Conservation (phyloP, 92 coral and sea anemone species). For the Epizoanthus scotinus region DNA sequence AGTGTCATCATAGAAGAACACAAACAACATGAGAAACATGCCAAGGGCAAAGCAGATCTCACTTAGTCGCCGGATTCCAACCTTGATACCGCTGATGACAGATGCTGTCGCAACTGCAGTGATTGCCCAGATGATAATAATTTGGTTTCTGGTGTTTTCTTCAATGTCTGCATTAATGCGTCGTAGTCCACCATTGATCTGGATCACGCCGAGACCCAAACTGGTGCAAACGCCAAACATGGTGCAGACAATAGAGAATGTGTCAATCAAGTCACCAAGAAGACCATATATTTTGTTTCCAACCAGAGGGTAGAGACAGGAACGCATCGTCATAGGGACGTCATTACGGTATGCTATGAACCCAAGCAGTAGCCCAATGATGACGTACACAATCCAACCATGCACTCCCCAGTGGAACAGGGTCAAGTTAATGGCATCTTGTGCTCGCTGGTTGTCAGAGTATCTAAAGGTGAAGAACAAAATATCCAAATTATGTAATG, state of each 20-base stretch:
- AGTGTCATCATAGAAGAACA: too few species aligned
- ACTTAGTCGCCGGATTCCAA: too few species aligned
- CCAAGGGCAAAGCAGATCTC: too few species aligned
- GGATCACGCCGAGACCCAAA: too few species aligned
- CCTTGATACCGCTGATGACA: too few species aligned
- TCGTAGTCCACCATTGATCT: too few species aligned
- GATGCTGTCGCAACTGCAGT: too few species aligned
- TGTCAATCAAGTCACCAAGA: constrained; percentile 41
- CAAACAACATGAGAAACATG: too few species aligned
- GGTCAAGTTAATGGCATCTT: constrained; percentile 19
- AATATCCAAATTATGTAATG: too few species aligned
- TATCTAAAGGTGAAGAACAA: constrained; percentile 38
- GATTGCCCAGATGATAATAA: too few species aligned
- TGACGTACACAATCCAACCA: constrained; percentile 46
- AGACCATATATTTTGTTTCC: constrained; percentile 43
- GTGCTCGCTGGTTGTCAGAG: constrained; percentile 64
- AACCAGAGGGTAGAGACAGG: constrained; percentile 39
- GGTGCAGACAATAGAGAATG: neutral
- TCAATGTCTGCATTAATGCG: too few species aligned
- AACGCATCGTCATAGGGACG: constrained; percentile 41
- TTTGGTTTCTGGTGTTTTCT: too few species aligned
- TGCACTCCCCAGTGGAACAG: constrained; percentile 49
- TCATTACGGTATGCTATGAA: constrained; percentile 38
- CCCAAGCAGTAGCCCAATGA: constrained; percentile 39
- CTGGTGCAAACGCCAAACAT: neutral